Conservation (phyloP, 2,113 vertebrate species). For the Baryphthengus martii region DNA sequence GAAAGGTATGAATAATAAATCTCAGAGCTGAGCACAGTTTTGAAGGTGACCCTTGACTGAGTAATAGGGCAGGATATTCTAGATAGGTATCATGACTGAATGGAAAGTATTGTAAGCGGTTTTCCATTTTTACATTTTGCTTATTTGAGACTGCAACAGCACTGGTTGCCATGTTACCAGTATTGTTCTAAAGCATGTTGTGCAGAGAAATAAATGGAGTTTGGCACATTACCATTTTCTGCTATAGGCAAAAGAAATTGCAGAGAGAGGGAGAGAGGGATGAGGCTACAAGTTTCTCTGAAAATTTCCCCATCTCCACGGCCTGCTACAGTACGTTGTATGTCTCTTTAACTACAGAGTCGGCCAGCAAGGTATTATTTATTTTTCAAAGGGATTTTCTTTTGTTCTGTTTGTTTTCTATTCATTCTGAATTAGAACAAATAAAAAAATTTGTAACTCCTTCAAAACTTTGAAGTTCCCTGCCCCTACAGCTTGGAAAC, state of each 20-base stretch:
- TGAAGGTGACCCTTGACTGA: not conserved
- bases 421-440: not conserved
- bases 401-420: not conserved
- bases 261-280: not conserved
- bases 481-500: not conserved
- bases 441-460: not conserved
- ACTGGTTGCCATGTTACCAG: not conserved
- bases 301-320: not conserved
- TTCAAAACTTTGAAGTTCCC: not conserved
- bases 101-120: not conserved
- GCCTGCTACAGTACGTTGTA: not conserved
- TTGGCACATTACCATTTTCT: not conserved
- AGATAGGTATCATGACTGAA: not conserved
- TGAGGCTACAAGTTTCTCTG: not conserved
- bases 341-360: not conserved
- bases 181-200: not conserved
- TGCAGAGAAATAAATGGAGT: not conserved
- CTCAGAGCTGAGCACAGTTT: not conserved
- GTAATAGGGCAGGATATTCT: not conserved
- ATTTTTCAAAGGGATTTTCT: not conserved
- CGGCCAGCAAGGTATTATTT: not conserved
- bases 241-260: not conserved
- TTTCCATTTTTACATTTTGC: not conserved
- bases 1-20: not conserved
- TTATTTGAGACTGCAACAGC: not conserved